Evolutionary conservation across 1,140 invertebrate species (phyloP), one percentile per base, ranked within the genome.

Genomic region (Mesaphorura yosii): DNA sequence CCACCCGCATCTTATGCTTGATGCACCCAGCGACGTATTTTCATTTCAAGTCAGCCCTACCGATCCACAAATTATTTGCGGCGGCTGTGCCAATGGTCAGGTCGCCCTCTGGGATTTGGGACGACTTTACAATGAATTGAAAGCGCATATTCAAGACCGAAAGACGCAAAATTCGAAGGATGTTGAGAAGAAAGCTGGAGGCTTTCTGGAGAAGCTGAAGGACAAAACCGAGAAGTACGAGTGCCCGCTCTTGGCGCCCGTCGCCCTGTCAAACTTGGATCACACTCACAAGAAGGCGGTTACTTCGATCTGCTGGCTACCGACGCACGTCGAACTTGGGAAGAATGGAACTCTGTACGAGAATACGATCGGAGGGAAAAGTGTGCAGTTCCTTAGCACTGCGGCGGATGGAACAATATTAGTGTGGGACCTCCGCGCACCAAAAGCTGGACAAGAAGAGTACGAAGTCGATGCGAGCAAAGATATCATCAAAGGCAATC

Each of bases 41-140:
- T 66, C 67, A 37, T 70, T 74, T 57, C 62, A 68, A 51, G 72
- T 74, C 46, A 69, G 66, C 60, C 70, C 71, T 2, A 64, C 67
- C 1, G 67, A 71, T 50, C 68, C 71, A 3, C 67, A 73, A 57
- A 64, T 72, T 10, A 64, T 75, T 2, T 68, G 63, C 48, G 73
- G 72, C 28, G 74, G 74, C n/a, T 74, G 72, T 63, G 66, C 69
- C 23, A 74, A 71, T 66, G 74, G 73, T 10, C 72, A 73, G 59
- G 63, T 76, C 15, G 67, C 73, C 28, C 48, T 75, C 26, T 76
- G 74, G 74, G 73, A 76, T 60, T 67, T 74, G 4, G 64, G 53
- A 1, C 23, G 38, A 20, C 25, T 22, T 0, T 57, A 50, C 26
- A 39, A 34, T 5, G 58, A 57, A 39, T 27, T 60, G 17, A n/a